Conservation (phyloP, 2,797 vertebrate genomes). For the Chloroceryle inda region DNA sequence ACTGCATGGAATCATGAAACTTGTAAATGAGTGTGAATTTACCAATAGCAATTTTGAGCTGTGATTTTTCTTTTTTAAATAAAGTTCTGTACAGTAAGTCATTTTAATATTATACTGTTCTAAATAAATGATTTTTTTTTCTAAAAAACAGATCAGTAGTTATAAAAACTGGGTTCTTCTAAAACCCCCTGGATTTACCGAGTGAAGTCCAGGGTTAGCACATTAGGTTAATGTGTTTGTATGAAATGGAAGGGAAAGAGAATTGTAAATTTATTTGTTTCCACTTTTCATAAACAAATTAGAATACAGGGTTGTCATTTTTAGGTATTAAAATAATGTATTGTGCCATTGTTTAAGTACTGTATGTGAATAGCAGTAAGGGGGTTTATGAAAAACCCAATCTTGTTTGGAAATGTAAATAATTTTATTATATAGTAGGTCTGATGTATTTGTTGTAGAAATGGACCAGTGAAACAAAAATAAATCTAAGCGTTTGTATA, state of each 20-base stretch:
- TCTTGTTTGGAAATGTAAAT: slow-evolving; percentile 84
- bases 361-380: slow-evolving; percentile 86
- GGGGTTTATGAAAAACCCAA: slow-evolving; percentile 74
- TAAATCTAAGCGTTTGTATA: slow-evolving; percentile 83
- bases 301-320: slow-evolving; percentile 84
- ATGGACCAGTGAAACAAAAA: slow-evolving; percentile 85
- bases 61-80: slow-evolving; percentile 84
- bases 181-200: slow-evolving; percentile 69
- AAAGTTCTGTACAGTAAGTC: slow-evolving; percentile 93
- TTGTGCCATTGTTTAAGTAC: slow-evolving; percentile 85
- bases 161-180: slow-evolving; percentile 69
- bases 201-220: slow-evolving; percentile 72
- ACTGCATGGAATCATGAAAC: slow-evolving; percentile 86
- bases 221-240: slow-evolving; percentile 58
- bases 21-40: slow-evolving; percentile 93
- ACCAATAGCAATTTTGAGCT: slow-evolving; percentile 82
- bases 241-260: slow-evolving; percentile 61
- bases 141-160: slow-evolving; percentile 64
- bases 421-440: slow-evolving; percentile 86
- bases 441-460: slow-evolving; percentile 88
- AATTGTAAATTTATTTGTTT: slow-evolving; percentile 82
- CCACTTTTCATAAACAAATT: slow-evolving; percentile 81
- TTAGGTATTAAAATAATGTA: slow-evolving; percentile 81
- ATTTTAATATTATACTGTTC: slow-evolving; percentile 84
- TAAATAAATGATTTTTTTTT: slow-evolving; percentile 69